Base-by-base conservation (phyloP, 2,113 vertebrate genomes). In the Egretta garzetta region DNA sequence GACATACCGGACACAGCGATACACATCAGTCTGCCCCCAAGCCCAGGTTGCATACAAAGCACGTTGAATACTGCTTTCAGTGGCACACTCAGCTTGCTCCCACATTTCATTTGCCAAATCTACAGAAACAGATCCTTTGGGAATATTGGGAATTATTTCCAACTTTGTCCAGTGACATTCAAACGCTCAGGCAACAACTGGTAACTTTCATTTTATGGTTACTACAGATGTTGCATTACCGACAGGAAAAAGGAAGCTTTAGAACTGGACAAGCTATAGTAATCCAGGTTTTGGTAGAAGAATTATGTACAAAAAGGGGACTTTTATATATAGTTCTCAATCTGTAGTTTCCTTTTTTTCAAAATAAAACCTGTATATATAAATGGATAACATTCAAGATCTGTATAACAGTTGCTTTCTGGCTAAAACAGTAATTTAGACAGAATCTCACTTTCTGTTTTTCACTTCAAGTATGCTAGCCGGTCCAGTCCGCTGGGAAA, bases 301-400 rank as follows among this genome's bases (percentile, higher is more conserved):
- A 90, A 75, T 85, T 90, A 95, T 60, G 77, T 94, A 97, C 71
- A 96, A 95, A 96, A 96, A 70, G 12, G 71, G 93, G 59, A 86
- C 16, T 89, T 94, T 26, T 74, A 95, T 85, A 96, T 97, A 95
- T 93, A 89, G 53, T 39, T 95, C 96, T 95, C 62, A 70, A 90
- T 95, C 73, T 95, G 84, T 76, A 75, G 63, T 88, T 91, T 90
- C 18, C 76, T 74, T 93, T 96, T 96, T 96, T 95, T 67, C 71
- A 96, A 96, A 97, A 94, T 95, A 97, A 97, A 92, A 91, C 90
- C 86, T 88, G 83, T 81, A 95, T 95, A 93, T 95, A 96, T 95
- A 96, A 96, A 80, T 60, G 62, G 67, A 8, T 88, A 97, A 90
- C 74, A 90, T 80, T 96, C 55, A 94, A 82, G 71, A 90, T 88